phyloP scores from a whole-genome alignment of 2,113 vertebrate species.

The Charina bottae region DNA sequence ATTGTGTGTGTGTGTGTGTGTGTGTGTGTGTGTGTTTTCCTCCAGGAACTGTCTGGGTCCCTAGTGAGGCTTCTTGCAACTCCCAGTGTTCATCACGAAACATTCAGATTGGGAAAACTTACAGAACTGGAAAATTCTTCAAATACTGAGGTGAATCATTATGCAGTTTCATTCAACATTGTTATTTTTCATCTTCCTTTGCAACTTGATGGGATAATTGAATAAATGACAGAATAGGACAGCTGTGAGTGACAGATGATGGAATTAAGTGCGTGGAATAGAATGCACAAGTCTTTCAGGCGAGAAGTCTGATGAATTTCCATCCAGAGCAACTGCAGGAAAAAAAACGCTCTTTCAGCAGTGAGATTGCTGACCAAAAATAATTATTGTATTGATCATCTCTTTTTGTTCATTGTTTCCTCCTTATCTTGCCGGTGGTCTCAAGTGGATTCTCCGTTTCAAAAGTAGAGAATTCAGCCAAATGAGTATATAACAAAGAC shows the following conservation, averaged over 20 bases:
- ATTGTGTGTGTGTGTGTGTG: neutral
- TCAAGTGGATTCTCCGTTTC: neutral
- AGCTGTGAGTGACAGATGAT: neutral
- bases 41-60: conserved; percentile 33
- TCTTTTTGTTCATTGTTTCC: neutral
- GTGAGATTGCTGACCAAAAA: neutral
- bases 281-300: neutral
- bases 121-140: conserved; percentile 44
- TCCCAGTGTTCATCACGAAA: neutral
- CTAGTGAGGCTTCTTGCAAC: conserved; percentile 56
- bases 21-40: neutral
- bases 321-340: neutral
- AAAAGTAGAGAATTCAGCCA: neutral
- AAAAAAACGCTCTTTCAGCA: neutral
- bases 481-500: neutral
- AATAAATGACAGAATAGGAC: neutral
- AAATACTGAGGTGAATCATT: neutral
- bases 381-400: neutral
- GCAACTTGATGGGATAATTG: neutral
- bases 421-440: neutral
- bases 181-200: neutral
- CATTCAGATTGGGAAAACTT: neutral
- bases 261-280: neutral
- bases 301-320: neutral
- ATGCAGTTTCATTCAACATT: neutral